Percentiles rank a stretch among this genome's conserved stretches.
Evolutionary conservation across 2,797 vertebrate genomes (phyloP).

Genomic region (Catostomus latipinnis): DNA sequence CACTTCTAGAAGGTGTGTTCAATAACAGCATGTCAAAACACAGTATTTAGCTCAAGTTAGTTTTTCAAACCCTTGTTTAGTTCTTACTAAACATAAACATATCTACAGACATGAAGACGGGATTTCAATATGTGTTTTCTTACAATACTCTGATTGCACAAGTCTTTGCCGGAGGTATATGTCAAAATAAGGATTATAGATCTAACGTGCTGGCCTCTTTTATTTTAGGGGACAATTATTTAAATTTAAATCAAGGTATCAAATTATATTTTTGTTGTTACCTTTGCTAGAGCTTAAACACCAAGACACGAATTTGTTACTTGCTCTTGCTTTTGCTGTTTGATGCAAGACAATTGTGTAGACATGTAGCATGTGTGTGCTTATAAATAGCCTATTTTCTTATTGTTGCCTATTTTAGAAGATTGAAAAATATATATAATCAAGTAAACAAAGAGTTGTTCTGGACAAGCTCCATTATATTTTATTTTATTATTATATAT

Average conservation of each 20-base stretch:
- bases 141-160: not conserved
- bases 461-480: no score
- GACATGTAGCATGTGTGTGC: no score
- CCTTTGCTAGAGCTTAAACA: slow-evolving; percentile 23
- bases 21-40: not conserved
- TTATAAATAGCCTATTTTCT: not conserved
- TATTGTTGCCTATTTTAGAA: no score
- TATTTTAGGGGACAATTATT: slow-evolving; percentile 56
- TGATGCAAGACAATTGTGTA: not conserved
- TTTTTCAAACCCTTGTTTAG: slow-evolving; percentile 7
- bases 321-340: not conserved
- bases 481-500: no score
- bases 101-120: slow-evolving; percentile 11
- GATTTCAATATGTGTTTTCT: slow-evolving; percentile 23
- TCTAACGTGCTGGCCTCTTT: slow-evolving; percentile 41
- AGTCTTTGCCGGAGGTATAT: slow-evolving; percentile 15
- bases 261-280: slow-evolving; percentile 37
- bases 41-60: not conserved
- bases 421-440: no score
- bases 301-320: slow-evolving; percentile 37
- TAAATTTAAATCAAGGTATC: slow-evolving; percentile 55
- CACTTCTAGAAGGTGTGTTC: no score
- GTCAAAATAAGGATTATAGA: slow-evolving; percentile 14
- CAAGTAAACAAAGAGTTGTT: no score
- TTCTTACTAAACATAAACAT: not conserved